Evolutionary conservation across 1,140 invertebrate genomes (phyloP).

Genomic region (Zaprionus vittiger): DNA sequence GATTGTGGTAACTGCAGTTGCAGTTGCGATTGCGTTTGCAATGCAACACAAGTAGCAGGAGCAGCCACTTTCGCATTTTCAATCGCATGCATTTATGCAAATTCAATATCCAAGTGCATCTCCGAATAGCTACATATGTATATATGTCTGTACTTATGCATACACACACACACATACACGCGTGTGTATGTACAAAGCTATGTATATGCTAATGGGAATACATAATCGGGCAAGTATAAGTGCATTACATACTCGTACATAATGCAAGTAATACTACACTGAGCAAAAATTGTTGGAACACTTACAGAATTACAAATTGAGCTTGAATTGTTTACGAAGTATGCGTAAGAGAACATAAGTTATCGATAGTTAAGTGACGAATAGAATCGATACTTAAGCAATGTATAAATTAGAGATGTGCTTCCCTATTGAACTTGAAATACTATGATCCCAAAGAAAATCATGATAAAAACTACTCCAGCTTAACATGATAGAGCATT

Average conservation of each 20-base stretch:
- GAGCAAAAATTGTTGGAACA: neutral
- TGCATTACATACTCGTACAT: constrained; percentile 4
- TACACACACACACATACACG: neutral
- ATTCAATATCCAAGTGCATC: constrained; percentile 60
- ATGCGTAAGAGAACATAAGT: too few species aligned
- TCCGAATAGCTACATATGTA: constrained; percentile 15
- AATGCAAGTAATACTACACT: constrained; percentile 1
- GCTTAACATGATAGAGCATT: too few species aligned
- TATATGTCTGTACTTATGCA: neutral
- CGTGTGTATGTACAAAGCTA: constrained; percentile 1
- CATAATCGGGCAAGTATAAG: constrained; percentile 6
- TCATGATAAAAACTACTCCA: too few species aligned
- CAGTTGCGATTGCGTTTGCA: constrained; percentile 7
- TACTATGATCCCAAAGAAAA: too few species aligned
- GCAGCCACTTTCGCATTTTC: constrained; percentile 59
- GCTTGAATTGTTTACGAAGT: neutral
- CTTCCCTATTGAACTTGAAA: too few species aligned
- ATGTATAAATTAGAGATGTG: too few species aligned
- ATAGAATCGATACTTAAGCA: too few species aligned
- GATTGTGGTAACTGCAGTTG: constrained; percentile 27
- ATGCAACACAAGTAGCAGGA: constrained; percentile 24
- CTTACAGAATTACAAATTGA: neutral
- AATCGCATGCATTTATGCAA: constrained; percentile 63
- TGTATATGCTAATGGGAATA: constrained; percentile 12
- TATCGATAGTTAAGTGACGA: too few species aligned